Conservation (phyloP, 2,888 invertebrate species). For the Platycnemis pennipes region DNA sequence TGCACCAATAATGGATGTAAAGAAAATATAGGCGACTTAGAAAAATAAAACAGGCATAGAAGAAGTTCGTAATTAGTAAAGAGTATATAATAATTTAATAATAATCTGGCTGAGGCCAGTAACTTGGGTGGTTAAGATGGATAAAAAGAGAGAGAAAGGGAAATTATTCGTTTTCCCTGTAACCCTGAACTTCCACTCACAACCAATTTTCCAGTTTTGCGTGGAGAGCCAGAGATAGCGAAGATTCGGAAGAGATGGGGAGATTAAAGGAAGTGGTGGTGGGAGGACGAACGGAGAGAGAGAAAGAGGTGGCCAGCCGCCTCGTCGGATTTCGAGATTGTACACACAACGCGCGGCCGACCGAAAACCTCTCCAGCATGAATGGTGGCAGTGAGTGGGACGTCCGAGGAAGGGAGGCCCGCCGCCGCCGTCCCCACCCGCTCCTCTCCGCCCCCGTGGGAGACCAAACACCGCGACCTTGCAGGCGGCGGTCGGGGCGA, state of each 20-base stretch:
- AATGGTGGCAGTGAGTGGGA: slow-evolving; percentile 13
- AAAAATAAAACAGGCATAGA: too few relatives aligned
- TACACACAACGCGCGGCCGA: not conserved
- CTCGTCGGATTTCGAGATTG: too few relatives aligned
- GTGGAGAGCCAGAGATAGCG: not conserved
- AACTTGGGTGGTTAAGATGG: not conserved
- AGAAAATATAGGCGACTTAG: too few relatives aligned
- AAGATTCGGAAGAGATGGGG: too few relatives aligned
- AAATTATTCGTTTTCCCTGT: slow-evolving; percentile 50
- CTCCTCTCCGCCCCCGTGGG: not conserved
- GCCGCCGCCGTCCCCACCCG: not conserved
- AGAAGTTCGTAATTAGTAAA: too few relatives aligned
- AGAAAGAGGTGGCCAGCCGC: too few relatives aligned
- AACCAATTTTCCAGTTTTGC: not conserved
- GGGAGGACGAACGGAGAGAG: too few relatives aligned
- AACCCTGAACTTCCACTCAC: slow-evolving; percentile 32
- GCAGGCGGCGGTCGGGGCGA: not conserved
- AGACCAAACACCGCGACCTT: slow-evolving; percentile 34
- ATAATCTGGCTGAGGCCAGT: not conserved
- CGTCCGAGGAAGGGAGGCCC: too few relatives aligned
- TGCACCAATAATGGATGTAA: too few relatives aligned
- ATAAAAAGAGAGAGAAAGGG: not conserved
- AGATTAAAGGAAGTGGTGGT: not conserved
- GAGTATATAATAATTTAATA: too few relatives aligned
- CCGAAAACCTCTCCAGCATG: slow-evolving; percentile 2